Evolutionary conservation across 1,140 invertebrate genomes (phyloP).

Genomic region (Drosophila hydei): DNA sequence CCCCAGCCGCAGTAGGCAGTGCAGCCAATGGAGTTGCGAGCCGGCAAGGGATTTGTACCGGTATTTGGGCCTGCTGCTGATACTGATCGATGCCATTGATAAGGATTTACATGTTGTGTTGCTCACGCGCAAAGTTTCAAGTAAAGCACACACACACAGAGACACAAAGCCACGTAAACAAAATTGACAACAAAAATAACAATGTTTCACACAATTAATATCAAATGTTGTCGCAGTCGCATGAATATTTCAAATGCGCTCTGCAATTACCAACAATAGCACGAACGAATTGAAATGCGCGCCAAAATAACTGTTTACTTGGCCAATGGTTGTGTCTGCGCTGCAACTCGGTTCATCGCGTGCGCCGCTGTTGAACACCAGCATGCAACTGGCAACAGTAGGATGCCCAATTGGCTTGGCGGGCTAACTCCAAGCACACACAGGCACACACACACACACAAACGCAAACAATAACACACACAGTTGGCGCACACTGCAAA

Average conservation of each 20-base stretch:
- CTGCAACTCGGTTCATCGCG: not conserved
- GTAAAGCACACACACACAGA: slow-evolving; percentile 2
- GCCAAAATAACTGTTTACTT: slow-evolving; percentile 52
- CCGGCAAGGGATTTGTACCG: slow-evolving; percentile 48
- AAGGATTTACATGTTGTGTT: slow-evolving; percentile 55
- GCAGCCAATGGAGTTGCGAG: slow-evolving; percentile 57
- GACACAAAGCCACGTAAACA: slow-evolving; percentile 16
- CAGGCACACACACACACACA: not conserved
- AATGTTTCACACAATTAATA: slow-evolving; percentile 47
- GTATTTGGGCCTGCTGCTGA: slow-evolving; percentile 46
- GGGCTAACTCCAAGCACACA: slow-evolving; percentile 26
- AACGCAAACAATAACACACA: not conserved
- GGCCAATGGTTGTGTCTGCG: slow-evolving; percentile 1
- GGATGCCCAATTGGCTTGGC: slow-evolving; percentile 35
- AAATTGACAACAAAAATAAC: slow-evolving; percentile 26
- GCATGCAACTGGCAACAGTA: slow-evolving; percentile 56
- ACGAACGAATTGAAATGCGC: slow-evolving; percentile 48
- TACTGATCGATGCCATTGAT: slow-evolving; percentile 51
- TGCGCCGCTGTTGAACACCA: slow-evolving; percentile 53
- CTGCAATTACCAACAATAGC: slow-evolving; percentile 51
- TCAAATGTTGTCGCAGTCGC: slow-evolving; percentile 33
- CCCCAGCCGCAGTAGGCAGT: slow-evolving; percentile 62
- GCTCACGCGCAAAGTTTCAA: not conserved
- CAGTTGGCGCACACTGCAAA: not conserved
- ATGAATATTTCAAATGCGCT: slow-evolving; percentile 62